Base-by-base conservation (phyloP, 2,888 invertebrate genomes). In the Coelogynopora nodosa region DNA sequence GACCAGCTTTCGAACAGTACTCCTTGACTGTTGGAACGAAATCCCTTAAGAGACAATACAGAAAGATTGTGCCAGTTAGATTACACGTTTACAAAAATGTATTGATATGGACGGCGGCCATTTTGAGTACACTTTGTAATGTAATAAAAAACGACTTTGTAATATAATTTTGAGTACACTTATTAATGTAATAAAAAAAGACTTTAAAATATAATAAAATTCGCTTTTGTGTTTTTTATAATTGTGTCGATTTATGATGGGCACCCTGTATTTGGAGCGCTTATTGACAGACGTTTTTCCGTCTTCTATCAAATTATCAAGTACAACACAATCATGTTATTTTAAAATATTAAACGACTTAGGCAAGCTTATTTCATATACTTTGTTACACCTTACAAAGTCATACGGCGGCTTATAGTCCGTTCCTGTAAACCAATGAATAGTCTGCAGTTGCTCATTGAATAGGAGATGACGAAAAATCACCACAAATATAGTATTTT, bases 221-320 rank as follows among this genome's bases (percentile, higher is more conserved):
- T 49, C 18, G 18, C 49, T 49, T 49, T 49, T 49, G 49, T 49
- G 49, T 18, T 49, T 49, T 49, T 49, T 49, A 5, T 49, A 74
- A 74, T 74, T 74, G 74, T 74, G 74, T 74, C 23, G 74, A 74
- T 74, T 74, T 74, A 26, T 74, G 27, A 74, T 74, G 74, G 74
- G 49, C 49, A 49, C 49, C 49, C n/a, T n/a, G n/a, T n/a, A n/a
- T n/a, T n/a, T n/a, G n/a, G n/a, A n/a, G n/a, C n/a, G n/a, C n/a
- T n/a, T n/a, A n/a, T n/a, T n/a, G n/a, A n/a, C n/a, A n/a, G n/a
- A n/a, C n/a, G n/a, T n/a, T n/a, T n/a, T n/a, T n/a, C n/a, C n/a
- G n/a, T n/a, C n/a, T n/a, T n/a, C n/a, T n/a, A n/a, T n/a, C n/a
- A n/a, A n/a, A n/a, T n/a, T n/a, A n/a, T n/a, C n/a, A n/a, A n/a